phyloP scores from a whole-genome alignment of 2,797 vertebrate genomes.

The Pelochelys cantorii region DNA sequence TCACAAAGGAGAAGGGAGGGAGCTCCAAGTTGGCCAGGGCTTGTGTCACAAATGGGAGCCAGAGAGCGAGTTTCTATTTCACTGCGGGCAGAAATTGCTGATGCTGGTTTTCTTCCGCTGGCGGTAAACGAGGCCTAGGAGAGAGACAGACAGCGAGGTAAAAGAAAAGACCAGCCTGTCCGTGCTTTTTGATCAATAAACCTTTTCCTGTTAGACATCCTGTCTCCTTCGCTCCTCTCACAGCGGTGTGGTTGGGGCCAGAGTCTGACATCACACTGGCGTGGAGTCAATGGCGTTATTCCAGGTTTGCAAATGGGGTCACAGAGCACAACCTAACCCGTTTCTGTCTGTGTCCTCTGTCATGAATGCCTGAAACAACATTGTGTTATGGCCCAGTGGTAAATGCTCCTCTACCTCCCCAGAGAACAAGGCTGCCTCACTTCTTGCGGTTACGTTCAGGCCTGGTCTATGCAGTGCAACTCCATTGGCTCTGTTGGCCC shows the following conservation, averaged over 20 bases:
- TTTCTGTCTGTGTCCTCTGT: constrained; percentile 6
- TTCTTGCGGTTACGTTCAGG: background rate
- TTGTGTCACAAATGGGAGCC: background rate
- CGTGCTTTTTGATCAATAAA: constrained; percentile 19
- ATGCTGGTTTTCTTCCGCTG: constrained; percentile 17
- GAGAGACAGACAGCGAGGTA: constrained; percentile 1
- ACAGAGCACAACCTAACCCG: constrained; percentile 12
- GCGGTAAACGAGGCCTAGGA: constrained; percentile 20
- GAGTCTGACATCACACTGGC: constrained; percentile 13
- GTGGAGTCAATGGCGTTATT: constrained; percentile 19
- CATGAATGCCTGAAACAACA: background rate
- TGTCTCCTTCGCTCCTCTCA: background rate
- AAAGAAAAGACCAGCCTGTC: background rate
- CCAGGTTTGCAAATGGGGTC: constrained; percentile 18
- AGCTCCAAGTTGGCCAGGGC: background rate
- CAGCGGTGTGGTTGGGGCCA: background rate
- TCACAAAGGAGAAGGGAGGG: background rate
- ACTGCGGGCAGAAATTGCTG: constrained; percentile 5
- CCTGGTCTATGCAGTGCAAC: background rate
- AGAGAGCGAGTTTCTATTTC: constrained; percentile 19
- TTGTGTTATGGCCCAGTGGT: background rate
- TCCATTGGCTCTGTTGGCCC: background rate
- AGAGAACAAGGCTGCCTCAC: background rate
- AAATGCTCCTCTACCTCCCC: background rate
- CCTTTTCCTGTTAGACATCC: background rate